A percentile compares a stretch with the other conserved stretches of the same genome.
Evolutionary conservation across 2,888 invertebrate genomes (phyloP).

Genomic region (Apamea monoglypha): DNA sequence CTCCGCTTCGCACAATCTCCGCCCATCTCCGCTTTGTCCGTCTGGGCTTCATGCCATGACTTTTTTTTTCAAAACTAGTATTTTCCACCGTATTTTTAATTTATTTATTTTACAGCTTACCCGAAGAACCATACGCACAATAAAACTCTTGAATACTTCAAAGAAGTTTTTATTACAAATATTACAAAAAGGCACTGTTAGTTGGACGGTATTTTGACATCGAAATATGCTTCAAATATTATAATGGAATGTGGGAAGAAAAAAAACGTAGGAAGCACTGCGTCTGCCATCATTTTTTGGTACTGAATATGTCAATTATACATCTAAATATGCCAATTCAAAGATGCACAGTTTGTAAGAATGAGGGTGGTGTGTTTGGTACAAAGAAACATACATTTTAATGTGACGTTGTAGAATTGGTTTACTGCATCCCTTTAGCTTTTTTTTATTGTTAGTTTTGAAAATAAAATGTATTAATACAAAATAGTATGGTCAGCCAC

Average conservation of each 20-base stretch:
- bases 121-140: conserved; percentile 63
- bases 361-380: conserved; percentile 9
- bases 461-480: neutral
- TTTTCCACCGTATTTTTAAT: neutral
- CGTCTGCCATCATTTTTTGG: conserved; percentile 11
- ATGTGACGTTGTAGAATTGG: conserved; percentile 2
- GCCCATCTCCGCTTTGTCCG: neutral
- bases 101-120: conserved; percentile 65
- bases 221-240: conserved; percentile 19
- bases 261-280: conserved; percentile 1
- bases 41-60: neutral
- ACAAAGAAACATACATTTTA: neutral
- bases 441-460: neutral
- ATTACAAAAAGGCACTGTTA: conserved; percentile 63
- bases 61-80: neutral
- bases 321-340: neutral
- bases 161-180: conserved; percentile 56
- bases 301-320: neutral
- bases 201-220: conserved; percentile 51
- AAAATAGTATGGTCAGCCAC: neutral
- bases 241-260: conserved; percentile 38
- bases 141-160: conserved; percentile 58
- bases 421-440: neutral
- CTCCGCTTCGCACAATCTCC: neutral
- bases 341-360: conserved; percentile 3